Base-by-base conservation (phyloP, 2,797 vertebrate genomes). In the Gobionotothen gibberifrons region DNA sequence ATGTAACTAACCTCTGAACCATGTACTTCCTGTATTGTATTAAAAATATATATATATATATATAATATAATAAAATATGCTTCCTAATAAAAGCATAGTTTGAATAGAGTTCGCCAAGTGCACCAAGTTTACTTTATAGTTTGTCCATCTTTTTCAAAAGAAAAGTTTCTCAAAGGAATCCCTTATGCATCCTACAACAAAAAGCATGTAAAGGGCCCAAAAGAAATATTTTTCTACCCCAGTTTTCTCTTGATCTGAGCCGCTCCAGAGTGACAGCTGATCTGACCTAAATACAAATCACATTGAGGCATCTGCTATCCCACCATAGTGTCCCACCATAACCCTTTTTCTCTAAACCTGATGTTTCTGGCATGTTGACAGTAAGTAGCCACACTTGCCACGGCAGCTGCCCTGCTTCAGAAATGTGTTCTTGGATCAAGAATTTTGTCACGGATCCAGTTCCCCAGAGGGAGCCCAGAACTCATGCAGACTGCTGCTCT, bases 401-500 rank as follows among this genome's bases (percentile, higher is more conserved):
- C 80, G 83, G 88, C 93, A 90, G 91, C 92, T 89, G 89, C 86
- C 84, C 73, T 60, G 85, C 66, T 88, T 88, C 83, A 88, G 76
- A 89, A 82, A 89, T 78, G 89, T 69, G 67, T 82, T 82, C 87
- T 83, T 54, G 60, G 76, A 86, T 83, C 59, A 84, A 82, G 91
- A 93, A 90, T 91, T 84, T 82, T 92, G 91, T 91, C 89, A 89
- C 63, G 5, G 83, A 89, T 90, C 89, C 89, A 88, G 86, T 72
- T 85, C 82, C 78, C 85, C 70, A 15, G 84, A 91, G 89, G 82
- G 86, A 93, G 87, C 78, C 88, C 71, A 79, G 72, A 90, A 89
- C 85, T 90, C 88, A 84, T 74, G 78, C 85, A 87, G 88, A 84
- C 80, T 77, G 55, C 69, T 67, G 74, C 77, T 84, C 79, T 78